phyloP scores from a whole-genome alignment of 2,797 vertebrate species.

The Rhabdomys pumilio region DNA sequence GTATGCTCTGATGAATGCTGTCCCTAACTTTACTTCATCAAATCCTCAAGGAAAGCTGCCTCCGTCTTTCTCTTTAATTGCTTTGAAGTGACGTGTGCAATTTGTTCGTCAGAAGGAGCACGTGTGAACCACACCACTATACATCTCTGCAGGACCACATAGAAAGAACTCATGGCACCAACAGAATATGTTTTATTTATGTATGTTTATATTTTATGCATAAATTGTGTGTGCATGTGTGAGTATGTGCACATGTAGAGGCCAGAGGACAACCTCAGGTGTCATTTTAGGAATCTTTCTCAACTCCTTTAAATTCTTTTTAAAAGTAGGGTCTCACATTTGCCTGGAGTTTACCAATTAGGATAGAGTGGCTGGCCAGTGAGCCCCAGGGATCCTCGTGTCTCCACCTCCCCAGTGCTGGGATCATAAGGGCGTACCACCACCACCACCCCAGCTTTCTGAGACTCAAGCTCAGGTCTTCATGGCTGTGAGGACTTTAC shows the following conservation, averaged over 20 bases:
- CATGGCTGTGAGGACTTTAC: neutral
- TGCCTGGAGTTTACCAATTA: no score
- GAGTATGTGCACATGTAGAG: neutral
- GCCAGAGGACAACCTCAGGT: no score
- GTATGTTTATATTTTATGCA: neutral
- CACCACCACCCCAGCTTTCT: neutral
- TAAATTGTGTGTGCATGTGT: neutral
- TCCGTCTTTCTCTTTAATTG: neutral
- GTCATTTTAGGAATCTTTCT: no score
- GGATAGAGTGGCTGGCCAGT: no score
- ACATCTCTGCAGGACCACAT: neutral
- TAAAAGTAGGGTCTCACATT: no score
- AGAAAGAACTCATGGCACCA: neutral
- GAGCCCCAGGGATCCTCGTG: no score
- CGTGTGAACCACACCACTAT: neutral
- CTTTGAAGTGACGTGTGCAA: neutral
- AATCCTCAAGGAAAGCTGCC: neutral
- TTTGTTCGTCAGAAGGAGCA: neutral
- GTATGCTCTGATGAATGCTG: rapidly evolving
- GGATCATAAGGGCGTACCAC: neutral
- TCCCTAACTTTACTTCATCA: neutral
- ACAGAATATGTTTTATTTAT: neutral
- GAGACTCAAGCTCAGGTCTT: neutral
- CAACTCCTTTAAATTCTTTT: no score
- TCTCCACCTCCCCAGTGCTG: no score